Evolutionary conservation across 2,797 vertebrate genomes (phyloP), one percentile per base, ranked within the genome.

Genomic region (Falco berigora): DNA sequence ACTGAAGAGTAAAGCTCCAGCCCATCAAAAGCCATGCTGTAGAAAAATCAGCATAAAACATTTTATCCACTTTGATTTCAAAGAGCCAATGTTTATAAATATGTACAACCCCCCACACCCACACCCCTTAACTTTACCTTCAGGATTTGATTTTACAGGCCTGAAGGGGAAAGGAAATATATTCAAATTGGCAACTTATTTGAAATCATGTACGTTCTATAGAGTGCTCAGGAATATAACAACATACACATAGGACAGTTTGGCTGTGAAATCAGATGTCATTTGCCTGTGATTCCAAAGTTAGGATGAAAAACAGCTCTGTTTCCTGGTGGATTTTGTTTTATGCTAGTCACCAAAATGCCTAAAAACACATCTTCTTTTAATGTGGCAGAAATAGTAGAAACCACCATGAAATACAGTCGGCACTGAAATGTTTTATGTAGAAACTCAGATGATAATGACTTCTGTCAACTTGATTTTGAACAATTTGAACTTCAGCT

Each of bases 171-270:
- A 94, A 72, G 30, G 20, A 94, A 92, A 69, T 53, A 38, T 27
- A 71, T 53, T 93, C n/a, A 82, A 86, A 91, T 6, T 52, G 30
- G 40, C 58, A 78, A 82, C 27, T 36, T 49, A 61, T 68, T 73
- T 81, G 50, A 84, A 88, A 91, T 77, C 19, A 34, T 3, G 1
- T 44, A 19, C 18, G 6, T 22, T 68, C 24, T 76, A 32, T 9
- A n/a, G 55, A 50, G 27, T 46, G 36, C 14, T 66, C 27, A 32
- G 63, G 34, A 79, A 55, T 24, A 53, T 28, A 71, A 55, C 13
- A 71, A 28, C 4, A 9, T 66, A 46, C 25, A 19, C 0, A 0
- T 32, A 59, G 6, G 5, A 73, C 9, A 59, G 8, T 36, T n/a
- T 68, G 36, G 8, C 23, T 68, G 28, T 64, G 55, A 81, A 87